Conservation (phyloP, 2,113 vertebrate genomes). For the Sinocyclocheilus anshuiensis region DNA sequence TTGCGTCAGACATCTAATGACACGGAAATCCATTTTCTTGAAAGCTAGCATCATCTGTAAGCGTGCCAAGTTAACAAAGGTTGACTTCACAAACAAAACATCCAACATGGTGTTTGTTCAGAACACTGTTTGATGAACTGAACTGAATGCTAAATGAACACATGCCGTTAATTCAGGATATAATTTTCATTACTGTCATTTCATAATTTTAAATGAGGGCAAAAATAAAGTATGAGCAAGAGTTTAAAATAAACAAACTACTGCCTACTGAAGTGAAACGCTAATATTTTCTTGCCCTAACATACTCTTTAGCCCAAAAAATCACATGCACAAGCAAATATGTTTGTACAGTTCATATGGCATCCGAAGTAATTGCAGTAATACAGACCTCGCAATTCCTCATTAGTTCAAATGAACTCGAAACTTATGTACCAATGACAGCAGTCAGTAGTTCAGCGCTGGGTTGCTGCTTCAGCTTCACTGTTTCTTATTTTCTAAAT, state of each 20-base stretch:
- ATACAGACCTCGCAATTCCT: conserved; percentile 65
- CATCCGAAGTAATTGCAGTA: conserved; percentile 66
- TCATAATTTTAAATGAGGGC: neutral
- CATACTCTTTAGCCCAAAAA: conserved; percentile 44
- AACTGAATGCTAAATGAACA: conserved; percentile 8
- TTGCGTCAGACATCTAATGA: neutral
- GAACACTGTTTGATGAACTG: neutral
- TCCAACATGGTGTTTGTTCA: neutral
- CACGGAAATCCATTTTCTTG: neutral
- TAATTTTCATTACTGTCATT: conserved; percentile 31
- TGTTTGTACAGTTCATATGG: conserved; percentile 67
- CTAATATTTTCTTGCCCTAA: conserved; percentile 57
- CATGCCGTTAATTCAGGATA: neutral
- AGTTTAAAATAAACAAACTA: conserved; percentile 32
- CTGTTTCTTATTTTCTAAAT: conserved; percentile 43
- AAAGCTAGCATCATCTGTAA: neutral
- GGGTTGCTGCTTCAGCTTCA: conserved; percentile 57
- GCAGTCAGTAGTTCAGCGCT: conserved; percentile 57
- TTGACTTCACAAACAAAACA: neutral
- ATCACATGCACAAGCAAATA: conserved; percentile 42
- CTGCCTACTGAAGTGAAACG: conserved; percentile 30
- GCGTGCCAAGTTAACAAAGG: neutral
- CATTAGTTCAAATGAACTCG: conserved; percentile 76
- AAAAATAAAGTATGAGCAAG: neutral
- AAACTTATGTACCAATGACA: conserved; percentile 71